These are phyloP conservation scores for Porites australiensis DNA, from an alignment of 64 coral and sea anemone species.

Conservation along the genomic window DNA sequence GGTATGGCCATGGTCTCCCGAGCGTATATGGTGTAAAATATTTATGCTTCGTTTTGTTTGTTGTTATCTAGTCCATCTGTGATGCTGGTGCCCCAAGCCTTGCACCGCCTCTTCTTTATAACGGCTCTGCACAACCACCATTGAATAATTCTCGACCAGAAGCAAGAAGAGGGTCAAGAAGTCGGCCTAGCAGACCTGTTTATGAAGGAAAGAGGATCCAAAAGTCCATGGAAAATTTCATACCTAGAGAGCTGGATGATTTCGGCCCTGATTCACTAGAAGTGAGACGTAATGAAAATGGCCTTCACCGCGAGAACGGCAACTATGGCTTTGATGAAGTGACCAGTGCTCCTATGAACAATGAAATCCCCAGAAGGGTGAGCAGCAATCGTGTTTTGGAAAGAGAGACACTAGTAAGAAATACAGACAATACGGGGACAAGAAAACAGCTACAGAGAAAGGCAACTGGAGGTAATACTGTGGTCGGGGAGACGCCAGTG, in stretches of 20 bases:
- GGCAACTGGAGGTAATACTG: not conserved
- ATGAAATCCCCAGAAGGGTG: not conserved
- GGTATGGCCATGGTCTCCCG: too few relatives aligned
- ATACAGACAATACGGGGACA: too few relatives aligned
- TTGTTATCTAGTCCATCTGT: slow-evolving; percentile 29
- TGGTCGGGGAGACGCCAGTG: not conserved
- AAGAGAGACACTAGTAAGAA: not conserved
- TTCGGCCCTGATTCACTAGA: not conserved
- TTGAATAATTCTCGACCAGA: slow-evolving; percentile 30
- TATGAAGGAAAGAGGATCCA: slow-evolving; percentile 6
- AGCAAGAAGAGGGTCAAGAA: not conserved
- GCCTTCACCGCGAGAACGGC: not conserved
- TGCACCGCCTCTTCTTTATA: not conserved
- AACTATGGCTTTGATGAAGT: not conserved
- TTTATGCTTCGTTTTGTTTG: not conserved
- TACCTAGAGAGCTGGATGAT: not conserved
- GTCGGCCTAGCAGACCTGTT: slow-evolving; percentile 68
- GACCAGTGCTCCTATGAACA: not conserved
- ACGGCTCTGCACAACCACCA: not conserved
- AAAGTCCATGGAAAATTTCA: slow-evolving; percentile 1
- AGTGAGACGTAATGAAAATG: not conserved
- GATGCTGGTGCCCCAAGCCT: slow-evolving; percentile 18
- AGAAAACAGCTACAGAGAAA: too few relatives aligned
- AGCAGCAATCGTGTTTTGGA: not conserved
- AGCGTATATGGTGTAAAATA: too few relatives aligned